Evolutionary conservation across 1,140 invertebrate genomes (phyloP).

Genomic region (Heterodera carotae): DNA sequence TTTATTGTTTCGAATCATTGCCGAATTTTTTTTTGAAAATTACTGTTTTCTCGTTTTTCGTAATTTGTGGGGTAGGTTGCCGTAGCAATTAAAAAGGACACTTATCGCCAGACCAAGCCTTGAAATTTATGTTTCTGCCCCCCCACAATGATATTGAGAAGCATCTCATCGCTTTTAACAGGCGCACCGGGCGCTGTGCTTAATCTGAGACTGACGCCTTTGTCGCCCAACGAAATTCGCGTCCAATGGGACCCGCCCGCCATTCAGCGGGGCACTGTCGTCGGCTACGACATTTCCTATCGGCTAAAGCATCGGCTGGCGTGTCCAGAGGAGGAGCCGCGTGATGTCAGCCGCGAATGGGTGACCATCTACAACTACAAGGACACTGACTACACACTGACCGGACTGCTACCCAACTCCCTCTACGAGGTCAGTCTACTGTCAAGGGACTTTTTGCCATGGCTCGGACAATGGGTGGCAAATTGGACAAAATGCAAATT

Average conservation of each 20-base stretch:
- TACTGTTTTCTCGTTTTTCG: too few species aligned
- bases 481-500: too few species aligned
- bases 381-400: constrained; percentile 64
- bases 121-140: too few species aligned
- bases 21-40: too few species aligned
- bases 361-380: constrained; percentile 66
- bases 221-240: constrained; percentile 62
- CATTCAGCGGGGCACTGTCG: constrained; percentile 55
- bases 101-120: too few species aligned
- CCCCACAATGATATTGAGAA: too few species aligned
- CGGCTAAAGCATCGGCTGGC: constrained; percentile 63
- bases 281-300: constrained; percentile 65
- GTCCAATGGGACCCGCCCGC: constrained; percentile 59
- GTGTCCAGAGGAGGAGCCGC: constrained; percentile 63
- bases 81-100: too few species aligned
- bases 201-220: constrained; percentile 56
- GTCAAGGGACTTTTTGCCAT: constrained; percentile 17
- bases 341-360: constrained; percentile 64
- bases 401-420: constrained; percentile 63
- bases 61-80: too few species aligned
- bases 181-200: constrained; percentile 58
- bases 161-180: not conserved
- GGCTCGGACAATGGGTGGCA: not conserved
- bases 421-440: constrained; percentile 51
- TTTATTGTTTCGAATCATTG: too few species aligned